These are phyloP conservation scores for Onychostruthus taczanowskii DNA, from an alignment of 2,113 vertebrate species.

Conservation along the genomic window DNA sequence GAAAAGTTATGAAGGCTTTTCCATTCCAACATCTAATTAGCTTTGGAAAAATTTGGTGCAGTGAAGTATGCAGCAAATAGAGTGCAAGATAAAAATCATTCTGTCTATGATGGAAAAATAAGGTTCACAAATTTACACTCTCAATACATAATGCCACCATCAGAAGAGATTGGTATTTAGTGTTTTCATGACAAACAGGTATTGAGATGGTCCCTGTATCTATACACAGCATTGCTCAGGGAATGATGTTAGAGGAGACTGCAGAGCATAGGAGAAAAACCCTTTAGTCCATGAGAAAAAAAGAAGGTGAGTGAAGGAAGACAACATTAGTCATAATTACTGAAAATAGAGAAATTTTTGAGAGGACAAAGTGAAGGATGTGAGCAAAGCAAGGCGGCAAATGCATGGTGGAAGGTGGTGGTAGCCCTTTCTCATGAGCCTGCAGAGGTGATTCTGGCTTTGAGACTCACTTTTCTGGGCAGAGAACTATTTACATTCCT, in stretches of 20 bases:
- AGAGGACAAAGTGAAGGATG: background rate
- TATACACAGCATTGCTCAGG: background rate
- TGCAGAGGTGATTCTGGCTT: background rate
- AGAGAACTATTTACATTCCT: background rate
- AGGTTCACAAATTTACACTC: background rate
- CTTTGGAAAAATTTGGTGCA: background rate
- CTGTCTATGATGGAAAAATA: background rate
- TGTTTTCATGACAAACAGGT: background rate
- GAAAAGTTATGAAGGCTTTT: background rate
- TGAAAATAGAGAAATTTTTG: background rate
- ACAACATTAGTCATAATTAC: background rate
- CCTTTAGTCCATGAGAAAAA: background rate
- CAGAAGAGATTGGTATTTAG: background rate
- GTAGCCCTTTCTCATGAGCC: background rate
- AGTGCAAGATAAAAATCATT: background rate
- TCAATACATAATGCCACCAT: background rate
- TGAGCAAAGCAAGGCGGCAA: background rate
- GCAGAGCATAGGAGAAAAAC: background rate
- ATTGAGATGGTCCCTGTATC: background rate
- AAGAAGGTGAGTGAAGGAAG: background rate
- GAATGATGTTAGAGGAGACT: background rate
- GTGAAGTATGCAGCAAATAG: background rate
- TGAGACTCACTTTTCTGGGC: background rate
- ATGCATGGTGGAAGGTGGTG: background rate
- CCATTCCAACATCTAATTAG: background rate